Evolutionary conservation across 2,888 invertebrate species (phyloP), one percentile per base, ranked within the genome.

Genomic region (Plutella xylostella): DNA sequence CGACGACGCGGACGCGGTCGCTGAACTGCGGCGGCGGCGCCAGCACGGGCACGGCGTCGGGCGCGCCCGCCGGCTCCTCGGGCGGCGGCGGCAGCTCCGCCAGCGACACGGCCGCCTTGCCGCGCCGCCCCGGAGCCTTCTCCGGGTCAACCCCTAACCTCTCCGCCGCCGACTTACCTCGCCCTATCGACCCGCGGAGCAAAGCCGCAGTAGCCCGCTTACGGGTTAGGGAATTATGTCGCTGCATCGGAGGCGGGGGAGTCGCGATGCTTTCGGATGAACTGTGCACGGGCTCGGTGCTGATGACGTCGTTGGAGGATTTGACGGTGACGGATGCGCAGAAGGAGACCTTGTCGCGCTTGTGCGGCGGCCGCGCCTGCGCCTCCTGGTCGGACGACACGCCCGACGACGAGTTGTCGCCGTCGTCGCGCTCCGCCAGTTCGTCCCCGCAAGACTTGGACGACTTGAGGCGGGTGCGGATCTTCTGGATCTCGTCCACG

Each of bases 1-100:
- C 93, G 44, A 94, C 92, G 54, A 94, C 93, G 56, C 94, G 87
- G 45, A 92, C 93, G 57, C 90, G 87, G 78, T 95, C 95, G 73
- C 92, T 93, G 80, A 96, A 96, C 76, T 96, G 95, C 31, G 95
- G 95, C 30, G 95, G 96, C 31, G 95, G 95, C 19, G 94, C 93
- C 49, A 93, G 82, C 51, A 92, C 84, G 14, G 93, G 72, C 14
- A 50, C 46, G 54, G 63, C 50, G 61, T 58, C 48, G 37, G 66
- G 66, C 49, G 64, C 64, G 35, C 75, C 75, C 39, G 67, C 65
- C 47, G 88, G 87, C 58, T 88, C 88, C 66, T 94, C 92, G 46
- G 89, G 87, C 14, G 94, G 93, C 11, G 93, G 93, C 41, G 94
- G 94, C 45, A 94, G 79, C 64, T 91, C 92, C 11, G 92, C 92